phyloP scores from a whole-genome alignment of 1,140 invertebrate genomes.

The Ladona fulva region DNA sequence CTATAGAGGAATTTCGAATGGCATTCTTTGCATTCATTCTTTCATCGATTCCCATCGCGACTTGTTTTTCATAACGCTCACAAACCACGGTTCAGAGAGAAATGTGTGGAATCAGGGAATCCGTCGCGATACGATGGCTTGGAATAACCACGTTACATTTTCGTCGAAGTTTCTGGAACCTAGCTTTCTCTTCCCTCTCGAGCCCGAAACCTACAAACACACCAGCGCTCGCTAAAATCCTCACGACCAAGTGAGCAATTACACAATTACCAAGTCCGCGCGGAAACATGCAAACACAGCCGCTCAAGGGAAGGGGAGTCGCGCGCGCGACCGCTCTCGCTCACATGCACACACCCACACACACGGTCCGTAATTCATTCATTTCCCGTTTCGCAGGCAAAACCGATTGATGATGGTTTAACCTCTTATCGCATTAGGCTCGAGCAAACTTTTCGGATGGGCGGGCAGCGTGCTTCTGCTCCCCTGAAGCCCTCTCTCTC shows the following conservation, averaged over 20 bases:
- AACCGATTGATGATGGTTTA: slow-evolving; percentile 9
- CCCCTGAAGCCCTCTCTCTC: background rate
- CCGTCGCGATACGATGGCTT: no score
- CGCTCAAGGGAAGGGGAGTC: background rate
- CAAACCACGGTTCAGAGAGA: no score
- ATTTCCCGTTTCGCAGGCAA: slow-evolving; percentile 7
- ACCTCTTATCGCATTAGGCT: slow-evolving; percentile 4
- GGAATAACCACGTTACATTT: no score
- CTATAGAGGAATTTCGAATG: no score
- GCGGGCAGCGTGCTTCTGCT: background rate
- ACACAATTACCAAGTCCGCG: background rate
- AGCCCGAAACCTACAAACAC: no score
- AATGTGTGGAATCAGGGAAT: no score
- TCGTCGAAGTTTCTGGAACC: no score
- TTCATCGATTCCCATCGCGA: no score
- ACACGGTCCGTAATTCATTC: background rate
- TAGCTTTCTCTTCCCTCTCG: no score
- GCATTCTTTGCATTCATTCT: no score
- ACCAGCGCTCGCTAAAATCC: background rate
- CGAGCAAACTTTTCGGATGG: slow-evolving; percentile 7
- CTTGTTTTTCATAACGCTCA: no score
- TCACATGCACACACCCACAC: background rate
- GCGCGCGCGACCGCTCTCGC: no score
- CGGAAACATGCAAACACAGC: background rate
- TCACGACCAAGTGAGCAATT: background rate